These are phyloP conservation scores for Nannoperca obscura DNA, from an alignment of 2,797 vertebrate genomes.

Conservation along the genomic window DNA sequence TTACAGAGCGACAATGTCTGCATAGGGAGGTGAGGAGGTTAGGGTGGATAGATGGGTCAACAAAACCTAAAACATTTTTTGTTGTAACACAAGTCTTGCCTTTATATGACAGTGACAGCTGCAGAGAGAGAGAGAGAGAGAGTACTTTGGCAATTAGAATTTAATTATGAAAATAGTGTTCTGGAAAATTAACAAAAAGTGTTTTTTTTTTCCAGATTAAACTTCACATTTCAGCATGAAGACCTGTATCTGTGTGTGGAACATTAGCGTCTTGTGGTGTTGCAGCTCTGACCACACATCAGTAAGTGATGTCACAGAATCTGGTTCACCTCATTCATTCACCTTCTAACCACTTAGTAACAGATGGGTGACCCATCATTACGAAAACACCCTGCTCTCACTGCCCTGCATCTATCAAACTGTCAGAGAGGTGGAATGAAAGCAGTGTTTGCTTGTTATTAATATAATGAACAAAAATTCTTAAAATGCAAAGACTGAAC, in stretches of 20 bases:
- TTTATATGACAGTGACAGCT: no score
- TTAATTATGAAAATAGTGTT: no score
- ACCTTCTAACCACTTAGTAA: constrained; percentile 24
- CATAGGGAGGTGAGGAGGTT: no score
- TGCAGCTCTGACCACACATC: constrained; percentile 27
- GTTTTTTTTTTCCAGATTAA: not conserved
- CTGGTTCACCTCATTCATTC: constrained; percentile 25
- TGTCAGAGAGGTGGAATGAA: constrained; percentile 30
- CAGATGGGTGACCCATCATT: constrained; percentile 47
- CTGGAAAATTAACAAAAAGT: not conserved
- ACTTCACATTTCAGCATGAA: not conserved
- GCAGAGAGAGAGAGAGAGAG: no score
- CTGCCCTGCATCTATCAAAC: constrained; percentile 34
- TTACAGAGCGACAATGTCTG: no score
- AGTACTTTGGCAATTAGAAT: not conserved
- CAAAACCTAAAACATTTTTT: not conserved
- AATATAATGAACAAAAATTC: constrained; percentile 21
- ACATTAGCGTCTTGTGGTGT: not conserved
- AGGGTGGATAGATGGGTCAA: not conserved
- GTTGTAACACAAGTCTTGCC: no score
- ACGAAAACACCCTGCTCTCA: constrained; percentile 34
- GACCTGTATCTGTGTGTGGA: not conserved
- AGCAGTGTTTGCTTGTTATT: constrained; percentile 21
- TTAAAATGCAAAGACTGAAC: constrained; percentile 4
- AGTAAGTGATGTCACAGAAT: constrained; percentile 36